Conservation (phyloP, 2,797 vertebrate species). For the Gallinago stenura region DNA sequence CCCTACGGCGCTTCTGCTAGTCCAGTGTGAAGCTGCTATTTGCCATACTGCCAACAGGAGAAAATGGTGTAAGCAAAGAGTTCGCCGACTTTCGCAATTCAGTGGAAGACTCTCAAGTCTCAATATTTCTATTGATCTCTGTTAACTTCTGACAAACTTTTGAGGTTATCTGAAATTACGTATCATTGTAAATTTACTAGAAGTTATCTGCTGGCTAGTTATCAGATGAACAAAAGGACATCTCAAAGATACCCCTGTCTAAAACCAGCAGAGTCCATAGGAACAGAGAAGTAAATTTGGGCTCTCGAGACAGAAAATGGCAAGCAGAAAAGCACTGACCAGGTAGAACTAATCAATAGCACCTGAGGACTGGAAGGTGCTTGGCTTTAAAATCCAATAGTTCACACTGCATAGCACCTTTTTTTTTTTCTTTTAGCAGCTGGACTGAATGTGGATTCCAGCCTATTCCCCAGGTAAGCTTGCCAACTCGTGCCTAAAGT, state of each 20-base stretch:
- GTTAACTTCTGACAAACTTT: background rate
- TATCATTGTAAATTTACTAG: background rate
- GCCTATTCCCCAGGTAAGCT: background rate
- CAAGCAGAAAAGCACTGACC: background rate
- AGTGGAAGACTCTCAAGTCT: background rate
- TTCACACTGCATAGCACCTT: background rate
- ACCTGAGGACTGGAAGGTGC: background rate
- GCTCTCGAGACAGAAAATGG: background rate
- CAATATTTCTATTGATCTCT: background rate
- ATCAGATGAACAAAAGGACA: background rate
- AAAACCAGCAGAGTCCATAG: background rate
- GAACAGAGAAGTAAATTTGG: background rate
- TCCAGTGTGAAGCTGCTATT: background rate
- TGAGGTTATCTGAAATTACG: background rate
- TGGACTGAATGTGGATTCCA: background rate
- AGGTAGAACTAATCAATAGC: accelerated
- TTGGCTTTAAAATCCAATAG: background rate
- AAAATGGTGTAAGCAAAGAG: background rate
- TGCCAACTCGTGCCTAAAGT: background rate
- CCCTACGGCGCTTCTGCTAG: accelerated
- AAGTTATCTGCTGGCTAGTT: background rate
- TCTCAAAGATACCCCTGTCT: background rate
- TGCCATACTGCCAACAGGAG: background rate
- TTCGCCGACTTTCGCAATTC: background rate
- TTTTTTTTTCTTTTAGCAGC: background rate